Evolutionary conservation across 2,888 invertebrate genomes (phyloP), one percentile per base, ranked within the genome.

Genomic region (Timema cristinae): DNA sequence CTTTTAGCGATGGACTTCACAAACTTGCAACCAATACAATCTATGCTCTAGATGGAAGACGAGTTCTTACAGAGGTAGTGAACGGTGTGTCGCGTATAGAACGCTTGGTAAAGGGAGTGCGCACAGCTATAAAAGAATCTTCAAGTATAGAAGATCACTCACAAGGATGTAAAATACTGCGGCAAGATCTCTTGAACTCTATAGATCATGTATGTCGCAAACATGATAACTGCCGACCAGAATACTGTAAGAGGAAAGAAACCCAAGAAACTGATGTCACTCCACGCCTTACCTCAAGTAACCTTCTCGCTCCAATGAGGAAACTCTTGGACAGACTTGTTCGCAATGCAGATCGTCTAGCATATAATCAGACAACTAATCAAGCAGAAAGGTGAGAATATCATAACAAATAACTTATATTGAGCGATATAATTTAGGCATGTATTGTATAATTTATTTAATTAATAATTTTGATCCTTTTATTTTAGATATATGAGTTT

Each of bases 101-200:
- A 63, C 63, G 63, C 16, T 48, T 63, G 10, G 47, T 63, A 32
- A 63, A 47, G 4, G 63, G 63, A 63, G 63, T 63, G 63, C 32
- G 63, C 32, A 63, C 47, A 48, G 63, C 63, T 9, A 32, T 63
- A 7, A 63, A 63, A 11, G 32, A 32, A 6, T 32, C 2, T 63
- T 32, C 47, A 63, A n/a, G n/a, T 59, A 8, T 59, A 11, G 6
- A 11, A 13, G 10, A 59, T 32, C n/a, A 59, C 5, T n/a, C 8
- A 16, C 5, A 59, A 59, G 59, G 16, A 59, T 59, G 59, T 59
- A 32, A 32, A 32, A 32, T 32, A 32, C 63, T 63, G 10, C 9
- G 63, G 4, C 4, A 8, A 32, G 63, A 63, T 9, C 11, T 63
- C 10, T 5, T 48, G 13, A 63, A 63, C 48, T 10, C 47, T 11